Conservation (phyloP, 1,140 invertebrate genomes). For the Drosophila lini region DNA sequence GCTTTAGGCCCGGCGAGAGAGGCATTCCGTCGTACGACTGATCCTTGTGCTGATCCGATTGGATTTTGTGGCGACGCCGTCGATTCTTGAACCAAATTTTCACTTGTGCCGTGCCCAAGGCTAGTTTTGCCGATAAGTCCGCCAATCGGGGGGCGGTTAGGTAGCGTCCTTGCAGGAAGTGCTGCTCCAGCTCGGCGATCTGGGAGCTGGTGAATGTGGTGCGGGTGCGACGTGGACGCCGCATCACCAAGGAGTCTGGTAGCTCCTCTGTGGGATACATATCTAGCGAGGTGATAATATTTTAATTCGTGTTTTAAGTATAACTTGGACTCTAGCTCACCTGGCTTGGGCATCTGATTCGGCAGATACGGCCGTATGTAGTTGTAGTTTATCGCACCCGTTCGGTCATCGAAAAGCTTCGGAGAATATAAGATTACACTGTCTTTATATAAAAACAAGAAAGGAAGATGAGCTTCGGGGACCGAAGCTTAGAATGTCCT, state of each 20-base stretch:
- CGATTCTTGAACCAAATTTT: slow-evolving; percentile 92
- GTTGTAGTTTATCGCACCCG: slow-evolving; percentile 77
- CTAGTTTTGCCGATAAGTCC: slow-evolving; percentile 90
- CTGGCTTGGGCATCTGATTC: slow-evolving; percentile 73
- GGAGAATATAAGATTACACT: slow-evolving; percentile 13
- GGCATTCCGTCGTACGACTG: slow-evolving; percentile 74
- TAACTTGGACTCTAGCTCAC: slow-evolving; percentile 38
- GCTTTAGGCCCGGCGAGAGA: slow-evolving; percentile 58
- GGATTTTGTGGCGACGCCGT: slow-evolving; percentile 75
- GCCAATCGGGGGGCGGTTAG: slow-evolving; percentile 92
- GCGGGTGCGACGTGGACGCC: slow-evolving; percentile 84
- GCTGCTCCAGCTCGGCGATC: slow-evolving; percentile 87
- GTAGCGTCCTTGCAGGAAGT: slow-evolving; percentile 88
- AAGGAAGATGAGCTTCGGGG: not conserved
- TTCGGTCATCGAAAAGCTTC: slow-evolving; percentile 77
- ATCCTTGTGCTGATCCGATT: slow-evolving; percentile 75
- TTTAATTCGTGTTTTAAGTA: not conserved
- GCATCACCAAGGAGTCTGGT: slow-evolving; percentile 75
- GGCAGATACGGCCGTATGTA: slow-evolving; percentile 78
- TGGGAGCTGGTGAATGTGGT: slow-evolving; percentile 94
- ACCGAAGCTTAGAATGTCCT: not conserved
- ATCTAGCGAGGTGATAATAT: not conserved
- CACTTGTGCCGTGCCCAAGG: slow-evolving; percentile 93
- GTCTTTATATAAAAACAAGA: slow-evolving; percentile 28
- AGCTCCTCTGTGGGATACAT: slow-evolving; percentile 58